Evolutionary conservation across 2,113 vertebrate species (phyloP), one percentile per base, ranked within the genome.

Genomic region (Malaclemys terrapin): DNA sequence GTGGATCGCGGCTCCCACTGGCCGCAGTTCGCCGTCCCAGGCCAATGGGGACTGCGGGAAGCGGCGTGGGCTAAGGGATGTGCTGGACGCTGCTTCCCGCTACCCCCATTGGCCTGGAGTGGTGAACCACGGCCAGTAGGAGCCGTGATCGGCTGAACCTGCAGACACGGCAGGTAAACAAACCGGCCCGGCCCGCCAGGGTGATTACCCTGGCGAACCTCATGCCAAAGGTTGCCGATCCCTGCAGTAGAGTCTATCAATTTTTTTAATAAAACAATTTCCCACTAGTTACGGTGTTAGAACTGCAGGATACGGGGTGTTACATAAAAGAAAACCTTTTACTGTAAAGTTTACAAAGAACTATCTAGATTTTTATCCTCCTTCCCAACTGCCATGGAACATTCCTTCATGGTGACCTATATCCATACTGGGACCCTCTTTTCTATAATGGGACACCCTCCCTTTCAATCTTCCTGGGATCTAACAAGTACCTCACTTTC

Each of bases 251-350:
- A 29, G 82, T 42, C 35, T 2, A 6, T 12, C 38, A 69, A 29
- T 82, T 24, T n/a, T 17, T 24, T 35, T 65, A 62, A 62, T 86
- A 12, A 8, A 5, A 5, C 8, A 38, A 49, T 82, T 47, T 91
- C 69, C 49, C 75, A 75, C 53, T 35, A 85, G 78, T 75, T 78
- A 13, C 69, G 25, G 4, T 3, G 2, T 14, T 57, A 54, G 17
- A 49, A 45, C 1, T 35, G 42, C 3, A 83, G 3, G 31, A 8
- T 80, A 80, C 0, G 1, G 35, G 24, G 85, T 29, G 3, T 13
- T 80, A 91, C 31, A 69, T 9, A 38, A 20, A 54, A 12, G 52
- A 4, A 72, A 0, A 1, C 35, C n/a, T 88, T 89, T 47, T 7
- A 20, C 11, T 78, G 12, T 4, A 91, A 20, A 78, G 31, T 25